Evolutionary conservation across 2,888 invertebrate species (phyloP).

Genomic region (Pomacea canaliculata): DNA sequence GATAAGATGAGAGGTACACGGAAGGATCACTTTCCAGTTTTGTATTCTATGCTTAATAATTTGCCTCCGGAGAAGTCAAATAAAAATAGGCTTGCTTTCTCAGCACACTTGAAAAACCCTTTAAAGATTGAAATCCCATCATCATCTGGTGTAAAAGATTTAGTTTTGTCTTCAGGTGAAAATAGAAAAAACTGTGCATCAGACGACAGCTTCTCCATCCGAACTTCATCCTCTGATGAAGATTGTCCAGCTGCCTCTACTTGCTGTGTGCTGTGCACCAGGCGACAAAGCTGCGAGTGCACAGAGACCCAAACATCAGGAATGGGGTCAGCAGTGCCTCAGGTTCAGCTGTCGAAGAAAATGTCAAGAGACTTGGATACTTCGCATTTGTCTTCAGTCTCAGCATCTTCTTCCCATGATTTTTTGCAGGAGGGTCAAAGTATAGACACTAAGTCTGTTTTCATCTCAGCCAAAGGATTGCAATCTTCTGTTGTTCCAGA

Average conservation of each 20-base stretch:
- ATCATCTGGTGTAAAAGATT: background rate
- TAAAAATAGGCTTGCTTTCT: background rate
- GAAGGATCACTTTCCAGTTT: too few species aligned
- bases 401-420: too few species aligned
- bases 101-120: slow-evolving; percentile 6
- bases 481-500: too few species aligned
- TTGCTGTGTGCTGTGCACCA: slow-evolving; percentile 23
- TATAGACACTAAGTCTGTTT: too few species aligned
- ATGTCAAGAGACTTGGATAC: too few species aligned
- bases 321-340: background rate
- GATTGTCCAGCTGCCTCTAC: slow-evolving; percentile 32
- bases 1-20: too few species aligned
- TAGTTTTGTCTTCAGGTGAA: background rate
- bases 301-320: background rate
- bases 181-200: slow-evolving; percentile 5
- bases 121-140: slow-evolving; percentile 30
- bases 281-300: slow-evolving; percentile 15
- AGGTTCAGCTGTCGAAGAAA: too few species aligned
- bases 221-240: slow-evolving; percentile 46
- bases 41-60: too few species aligned
- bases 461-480: too few species aligned
- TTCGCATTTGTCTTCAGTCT: too few species aligned
- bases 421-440: too few species aligned
- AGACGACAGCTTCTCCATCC: slow-evolving; percentile 45
- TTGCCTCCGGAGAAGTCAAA: too few species aligned